Evolutionary conservation across 2,888 invertebrate species (phyloP), one percentile per base, ranked within the genome.

Genomic region (Orgyia antiqua): DNA sequence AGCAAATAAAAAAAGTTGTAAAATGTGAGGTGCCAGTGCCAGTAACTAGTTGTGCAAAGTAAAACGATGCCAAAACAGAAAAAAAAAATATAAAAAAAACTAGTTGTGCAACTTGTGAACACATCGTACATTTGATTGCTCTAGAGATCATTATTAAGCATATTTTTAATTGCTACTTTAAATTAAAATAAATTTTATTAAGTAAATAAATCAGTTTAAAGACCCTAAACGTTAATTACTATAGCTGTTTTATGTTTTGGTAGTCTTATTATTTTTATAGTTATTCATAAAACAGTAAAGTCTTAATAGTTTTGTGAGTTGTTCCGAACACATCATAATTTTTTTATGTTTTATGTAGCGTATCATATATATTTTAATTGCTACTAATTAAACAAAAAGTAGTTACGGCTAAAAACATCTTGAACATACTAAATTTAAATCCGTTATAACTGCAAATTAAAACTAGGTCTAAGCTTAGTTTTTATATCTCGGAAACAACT

Each of bases 381-480:
- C 7, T 1, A 11, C 21, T 24, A 13, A 24, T 4, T 28, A 21
- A 23, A 24, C 10, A 23, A 29, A 23, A 29, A 25, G 9, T 24
- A 13, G 23, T 23, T 12, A 24, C n/a, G 13, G 2, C 10, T 23
- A 27, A 32, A 42, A 38, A 29, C 15, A 21, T 31, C 30, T 32
- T 27, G 27, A 39, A 29, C 20, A 24, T 28, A 31, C 31, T 12
- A 12, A 19, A 33, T 29, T 36, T 36, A 17, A 47, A 31, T 36
- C 33, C 24, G 20, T 29, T 25, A 31, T 20, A 30, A 33, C 41
- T 31, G 23, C 30, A 18, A 39, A 36, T 38, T 25, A 28, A n/a
- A n/a, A n/a, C n/a, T n/a, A n/a, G n/a, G n/a, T n/a, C n/a, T n/a
- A n/a, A n/a, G n/a, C n/a, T n/a, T n/a, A n/a, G n/a, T n/a, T n/a